Base-by-base conservation (phyloP, 2,797 vertebrate species). In the Parauchenoglanis ngamensis region DNA sequence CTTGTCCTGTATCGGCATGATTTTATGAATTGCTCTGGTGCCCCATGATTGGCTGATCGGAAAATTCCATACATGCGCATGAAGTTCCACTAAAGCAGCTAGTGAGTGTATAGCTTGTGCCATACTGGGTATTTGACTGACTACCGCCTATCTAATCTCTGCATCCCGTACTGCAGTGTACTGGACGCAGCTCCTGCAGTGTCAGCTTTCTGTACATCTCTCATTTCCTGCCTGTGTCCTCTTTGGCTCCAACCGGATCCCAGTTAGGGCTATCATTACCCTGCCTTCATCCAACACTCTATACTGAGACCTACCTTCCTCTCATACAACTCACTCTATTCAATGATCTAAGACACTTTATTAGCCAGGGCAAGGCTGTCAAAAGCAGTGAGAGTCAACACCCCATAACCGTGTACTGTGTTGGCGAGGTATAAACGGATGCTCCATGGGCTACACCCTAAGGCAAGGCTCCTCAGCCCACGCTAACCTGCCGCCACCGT, bases 161-260 rank as follows among this genome's bases (percentile, higher is more conserved):
- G 63, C 87, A 79, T 83, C 70, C 73, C 57, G 44, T 84, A 65
- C 86, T 79, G 87, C 78, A 70, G 57, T 57, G 54, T 46, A 72
- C 88, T 54, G 59, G 65, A 88, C 28, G 44, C 77, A 70, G 46
- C 73, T 87, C 80, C 75, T 91, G 90, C 89, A 77, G 81, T 54
- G 65, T 92, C 92, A 90, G 91, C 92, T 87, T 86, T 90, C 87
- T 87, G 35, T 57, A 70, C 76, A 49, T 81, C 81, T 89, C 88
- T 87, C 85, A 89, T 92, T 92, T 91, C 89, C 90, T 89, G 76
- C 78, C 68, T 87, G 61, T 49, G 87, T 86, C 83, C 87, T 84
- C 35, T 61, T 59, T 79, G 83, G 56, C 83, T 87, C 84, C 82
- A 88, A 89, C 35, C 87, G 84, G 86, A 81, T 84, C 68, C 81